Conservation (phyloP, 2,797 vertebrate species). For the Margarornis squamiger region DNA sequence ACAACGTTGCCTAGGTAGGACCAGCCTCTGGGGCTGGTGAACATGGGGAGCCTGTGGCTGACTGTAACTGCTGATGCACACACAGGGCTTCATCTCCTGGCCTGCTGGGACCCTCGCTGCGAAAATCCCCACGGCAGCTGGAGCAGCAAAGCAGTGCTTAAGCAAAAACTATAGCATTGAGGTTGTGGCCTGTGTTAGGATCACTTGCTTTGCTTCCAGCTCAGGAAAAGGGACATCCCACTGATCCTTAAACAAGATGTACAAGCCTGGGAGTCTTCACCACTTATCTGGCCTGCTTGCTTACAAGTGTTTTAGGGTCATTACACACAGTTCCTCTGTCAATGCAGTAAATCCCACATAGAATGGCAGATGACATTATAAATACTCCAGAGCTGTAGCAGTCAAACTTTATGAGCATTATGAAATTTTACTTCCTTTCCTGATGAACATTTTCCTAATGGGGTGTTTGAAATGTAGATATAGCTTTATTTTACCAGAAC, state of each 20-base stretch:
- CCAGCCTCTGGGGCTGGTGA: neutral
- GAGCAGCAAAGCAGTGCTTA: neutral
- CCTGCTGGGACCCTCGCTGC: neutral
- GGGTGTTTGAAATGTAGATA: conserved; percentile 24
- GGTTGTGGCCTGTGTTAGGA: neutral
- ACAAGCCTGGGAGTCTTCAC: neutral
- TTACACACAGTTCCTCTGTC: conserved; percentile 28
- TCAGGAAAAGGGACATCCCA: conserved; percentile 14
- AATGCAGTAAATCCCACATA: neutral
- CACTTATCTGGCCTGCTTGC: neutral
- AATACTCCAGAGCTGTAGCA: conserved; percentile 52
- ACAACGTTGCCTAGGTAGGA: fast-evolving
- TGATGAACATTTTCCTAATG: conserved; percentile 57
- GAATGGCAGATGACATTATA: conserved; percentile 41
- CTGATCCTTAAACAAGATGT: neutral
- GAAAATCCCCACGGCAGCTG: neutral
- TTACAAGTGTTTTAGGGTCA: neutral
- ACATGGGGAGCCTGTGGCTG: fast-evolving
- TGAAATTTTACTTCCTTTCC: conserved; percentile 67
- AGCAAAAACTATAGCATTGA: neutral
- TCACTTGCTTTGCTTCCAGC: conserved; percentile 22
- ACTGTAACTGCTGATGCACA: fast-evolving
- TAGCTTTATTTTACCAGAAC: conserved; percentile 44
- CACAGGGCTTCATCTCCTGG: neutral
- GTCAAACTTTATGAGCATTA: conserved; percentile 53